phyloP scores from a whole-genome alignment of 2,797 vertebrate genomes.

The Gymnodraco acuticeps region DNA sequence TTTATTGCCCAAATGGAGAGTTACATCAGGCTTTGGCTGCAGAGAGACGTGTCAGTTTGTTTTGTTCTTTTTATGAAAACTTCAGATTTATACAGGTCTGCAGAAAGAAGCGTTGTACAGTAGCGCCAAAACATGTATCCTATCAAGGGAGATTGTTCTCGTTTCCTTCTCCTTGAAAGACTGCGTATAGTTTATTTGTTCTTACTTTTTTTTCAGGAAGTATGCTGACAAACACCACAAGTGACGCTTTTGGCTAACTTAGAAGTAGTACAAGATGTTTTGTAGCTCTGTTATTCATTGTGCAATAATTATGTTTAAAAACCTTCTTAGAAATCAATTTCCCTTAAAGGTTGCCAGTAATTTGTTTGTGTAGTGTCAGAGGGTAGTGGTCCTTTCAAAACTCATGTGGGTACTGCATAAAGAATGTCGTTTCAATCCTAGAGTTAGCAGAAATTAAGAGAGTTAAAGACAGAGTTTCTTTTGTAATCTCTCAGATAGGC shows the following conservation, averaged over 20 bases:
- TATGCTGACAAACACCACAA: conserved; percentile 24
- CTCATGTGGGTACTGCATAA: neutral
- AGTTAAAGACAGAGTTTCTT: neutral
- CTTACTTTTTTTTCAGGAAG: conserved; percentile 14
- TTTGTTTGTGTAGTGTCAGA: conserved; percentile 4
- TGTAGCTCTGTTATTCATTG: conserved; percentile 26
- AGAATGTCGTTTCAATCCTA: neutral
- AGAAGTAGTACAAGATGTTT: conserved; percentile 24
- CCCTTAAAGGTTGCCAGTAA: conserved; percentile 3
- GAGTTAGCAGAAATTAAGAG: neutral
- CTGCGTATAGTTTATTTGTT: neutral
- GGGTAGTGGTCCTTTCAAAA: conserved; percentile 18
- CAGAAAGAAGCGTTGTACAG: neutral
- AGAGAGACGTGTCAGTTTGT: neutral
- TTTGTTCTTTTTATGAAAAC: neutral
- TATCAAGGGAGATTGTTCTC: neutral
- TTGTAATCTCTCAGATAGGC: neutral
- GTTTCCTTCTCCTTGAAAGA: conserved; percentile 2
- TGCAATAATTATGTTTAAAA: conserved; percentile 23
- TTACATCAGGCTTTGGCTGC: neutral
- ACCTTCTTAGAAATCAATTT: conserved; percentile 21
- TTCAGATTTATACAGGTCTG: neutral
- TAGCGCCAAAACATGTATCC: neutral
- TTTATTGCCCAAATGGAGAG: neutral
- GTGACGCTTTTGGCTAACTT: conserved; percentile 10